A percentile compares a stretch with the other conserved stretches of the same genome.
Conservation (phyloP, 1,140 invertebrate genomes). For the Procambarus clarkii region DNA sequence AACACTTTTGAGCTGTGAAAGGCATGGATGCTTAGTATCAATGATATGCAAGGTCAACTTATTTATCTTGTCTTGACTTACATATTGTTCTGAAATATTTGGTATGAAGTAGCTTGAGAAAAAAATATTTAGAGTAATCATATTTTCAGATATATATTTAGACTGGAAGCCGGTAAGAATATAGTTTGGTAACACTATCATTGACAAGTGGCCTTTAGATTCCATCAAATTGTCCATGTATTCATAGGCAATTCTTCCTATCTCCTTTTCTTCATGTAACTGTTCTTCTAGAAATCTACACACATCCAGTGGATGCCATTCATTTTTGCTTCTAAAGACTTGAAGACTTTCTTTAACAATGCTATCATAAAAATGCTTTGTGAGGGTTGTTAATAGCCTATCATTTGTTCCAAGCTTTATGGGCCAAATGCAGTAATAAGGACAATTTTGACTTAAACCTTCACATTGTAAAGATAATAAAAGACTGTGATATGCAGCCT, state of each 20-base stretch:
- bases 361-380: constrained; percentile 7
- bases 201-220: not conserved
- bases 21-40: not conserved
- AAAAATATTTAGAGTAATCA: constrained; percentile 20
- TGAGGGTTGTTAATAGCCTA: not conserved
- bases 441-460: constrained; percentile 9
- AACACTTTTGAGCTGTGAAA: not conserved
- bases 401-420: not conserved
- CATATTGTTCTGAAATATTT: not conserved
- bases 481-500: constrained; percentile 23
- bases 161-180: constrained; percentile 3
- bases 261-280: not conserved
- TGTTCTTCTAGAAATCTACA: constrained; percentile 23
- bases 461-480: not conserved
- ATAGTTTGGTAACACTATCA: constrained; percentile 13
- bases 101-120: constrained; percentile 39
- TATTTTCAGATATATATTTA: not conserved
- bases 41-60: constrained; percentile 23
- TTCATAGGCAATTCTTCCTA: constrained; percentile 39
- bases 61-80: constrained; percentile 3
- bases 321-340: constrained; percentile 19
- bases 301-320: constrained; percentile 13
- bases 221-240: constrained; percentile 14
- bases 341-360: constrained; percentile 15
- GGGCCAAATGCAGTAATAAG: constrained; percentile 33